Conservation (phyloP, 2,113 vertebrate genomes). For the Alethe castanea region DNA sequence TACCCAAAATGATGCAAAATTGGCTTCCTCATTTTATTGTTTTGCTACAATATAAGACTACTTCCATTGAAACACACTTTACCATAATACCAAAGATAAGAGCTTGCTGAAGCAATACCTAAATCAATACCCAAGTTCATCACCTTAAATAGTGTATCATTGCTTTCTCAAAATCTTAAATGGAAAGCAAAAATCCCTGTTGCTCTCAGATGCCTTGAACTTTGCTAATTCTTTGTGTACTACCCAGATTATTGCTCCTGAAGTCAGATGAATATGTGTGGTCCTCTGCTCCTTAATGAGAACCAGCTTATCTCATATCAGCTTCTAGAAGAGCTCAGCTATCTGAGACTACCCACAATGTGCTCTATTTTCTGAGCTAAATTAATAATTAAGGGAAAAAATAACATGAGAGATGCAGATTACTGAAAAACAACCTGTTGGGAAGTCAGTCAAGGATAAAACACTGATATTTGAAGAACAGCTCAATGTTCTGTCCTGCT, state of each 20-base stretch:
- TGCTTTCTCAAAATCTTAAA: background rate
- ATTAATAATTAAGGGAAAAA: background rate
- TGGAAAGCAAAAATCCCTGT: background rate
- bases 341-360: background rate
- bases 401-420: background rate
- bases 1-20: background rate
- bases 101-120: background rate
- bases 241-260: background rate
- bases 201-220: background rate
- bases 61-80: background rate
- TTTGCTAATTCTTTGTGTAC: background rate
- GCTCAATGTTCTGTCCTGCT: background rate
- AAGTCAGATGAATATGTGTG: background rate
- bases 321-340: background rate
- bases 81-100: background rate
- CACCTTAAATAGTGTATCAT: background rate
- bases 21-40: background rate
- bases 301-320: background rate
- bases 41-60: background rate
- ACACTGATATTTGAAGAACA: background rate
- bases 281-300: background rate
- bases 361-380: background rate
- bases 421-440: background rate
- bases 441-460: background rate
- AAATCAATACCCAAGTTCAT: background rate